Percentiles rank a stretch among this genome's conserved stretches.
These are phyloP conservation scores for Brachyhypopomus gauderio DNA, from an alignment of 2,113 vertebrate genomes.

Conservation along the genomic window DNA sequence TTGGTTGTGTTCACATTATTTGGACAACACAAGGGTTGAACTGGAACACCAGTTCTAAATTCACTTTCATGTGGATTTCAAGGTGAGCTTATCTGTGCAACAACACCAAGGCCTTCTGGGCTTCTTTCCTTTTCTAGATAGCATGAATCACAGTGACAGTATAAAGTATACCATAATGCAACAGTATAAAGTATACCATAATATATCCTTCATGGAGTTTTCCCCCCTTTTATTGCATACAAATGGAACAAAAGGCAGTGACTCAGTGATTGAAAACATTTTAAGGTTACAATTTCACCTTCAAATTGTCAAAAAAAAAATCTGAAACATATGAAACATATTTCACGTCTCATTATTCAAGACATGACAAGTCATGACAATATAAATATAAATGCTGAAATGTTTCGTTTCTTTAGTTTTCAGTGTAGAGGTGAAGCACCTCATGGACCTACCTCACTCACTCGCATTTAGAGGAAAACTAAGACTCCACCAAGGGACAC, in stretches of 20 bases:
- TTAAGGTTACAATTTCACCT: background rate
- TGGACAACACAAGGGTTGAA: background rate
- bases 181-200: background rate
- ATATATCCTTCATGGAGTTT: background rate
- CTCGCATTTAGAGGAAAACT: too few relatives aligned
- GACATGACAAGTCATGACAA: background rate
- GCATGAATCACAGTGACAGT: slow-evolving; percentile 10
- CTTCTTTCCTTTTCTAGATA: background rate
- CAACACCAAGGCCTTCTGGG: slow-evolving; percentile 4
- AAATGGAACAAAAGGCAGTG: background rate
- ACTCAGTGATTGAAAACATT: background rate
- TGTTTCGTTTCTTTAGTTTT: too few relatives aligned
- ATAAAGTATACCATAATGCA: too few relatives aligned
- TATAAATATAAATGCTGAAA: background rate
- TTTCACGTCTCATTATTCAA: background rate
- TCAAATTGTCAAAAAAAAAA: background rate
- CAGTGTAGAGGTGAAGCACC: background rate
- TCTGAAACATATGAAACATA: background rate
- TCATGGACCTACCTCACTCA: too few relatives aligned
- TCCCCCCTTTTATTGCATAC: background rate
- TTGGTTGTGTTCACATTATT: slow-evolving; percentile 25
- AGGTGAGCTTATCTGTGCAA: slow-evolving; percentile 21
- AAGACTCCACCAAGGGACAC: too few relatives aligned
- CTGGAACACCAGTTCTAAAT: slow-evolving; percentile 12
- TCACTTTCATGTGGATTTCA: slow-evolving; percentile 18